Evolutionary conservation across 2,888 invertebrate species (phyloP), one percentile per base, ranked within the genome.

Genomic region (Leptinotarsa juncta): DNA sequence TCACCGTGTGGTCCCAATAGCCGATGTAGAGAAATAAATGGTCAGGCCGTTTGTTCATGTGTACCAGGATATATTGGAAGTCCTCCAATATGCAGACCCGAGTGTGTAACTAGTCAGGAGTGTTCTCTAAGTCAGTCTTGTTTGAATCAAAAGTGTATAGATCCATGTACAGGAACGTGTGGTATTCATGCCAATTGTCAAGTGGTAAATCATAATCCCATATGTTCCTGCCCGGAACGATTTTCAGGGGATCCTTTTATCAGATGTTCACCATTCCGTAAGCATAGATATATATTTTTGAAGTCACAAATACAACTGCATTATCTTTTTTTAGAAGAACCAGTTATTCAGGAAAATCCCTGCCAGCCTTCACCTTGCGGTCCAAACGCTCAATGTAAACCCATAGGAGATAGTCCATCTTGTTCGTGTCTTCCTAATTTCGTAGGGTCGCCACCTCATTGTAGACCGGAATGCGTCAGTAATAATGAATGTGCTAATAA

Each of bases 81-180:
- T 79, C 95, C 96, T 57, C 95, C 95, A 2, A 91, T 92, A 14
- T 95, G 95, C 84, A 89, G 94, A 82, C 94, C 95, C 18, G 94
- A 95, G 87, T 95, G 95, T 85, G 90, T 92, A 55, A 90, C 92
- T 4, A 94, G 93, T 85, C 91, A 93, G 0, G 95, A 95, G 85
- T 96, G 96, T 86, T 86, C 91, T 4, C 91, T 92, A 65, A 93
- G 91, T 80, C 91, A 93, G 88, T 93, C 95, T 4, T 95, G 95
- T 83, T 91, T 91, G 71, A 95, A 95, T 84, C 93, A 93, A 85
- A 94, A 94, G 88, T 96, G 96, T 85, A 89, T 92, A 49, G 92
- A 95, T 86, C 95, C 96, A n/a, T 96, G 96, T 83, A 91, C 91
- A 72, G 95, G 94, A 81, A 91, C 94, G n/a, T 96, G 96, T 84